These are phyloP conservation scores for Disparrhopalites patrizii DNA, from an alignment of 2,888 invertebrate genomes.

Conservation along the genomic window DNA sequence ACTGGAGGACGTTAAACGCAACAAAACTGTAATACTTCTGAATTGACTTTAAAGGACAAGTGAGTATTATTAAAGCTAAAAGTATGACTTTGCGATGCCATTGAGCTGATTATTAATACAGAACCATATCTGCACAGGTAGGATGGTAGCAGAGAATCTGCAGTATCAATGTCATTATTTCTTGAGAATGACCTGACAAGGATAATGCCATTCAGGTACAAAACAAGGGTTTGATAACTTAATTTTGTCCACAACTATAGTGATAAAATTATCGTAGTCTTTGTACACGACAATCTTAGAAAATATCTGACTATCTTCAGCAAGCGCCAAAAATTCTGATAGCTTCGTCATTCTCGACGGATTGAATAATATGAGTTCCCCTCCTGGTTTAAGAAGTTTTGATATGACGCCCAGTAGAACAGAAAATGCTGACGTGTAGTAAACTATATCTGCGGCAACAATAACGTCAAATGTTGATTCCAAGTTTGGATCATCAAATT, in stretches of 20 bases:
- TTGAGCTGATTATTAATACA: too few species aligned
- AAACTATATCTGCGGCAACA: slow-evolving; percentile 37
- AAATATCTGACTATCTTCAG: slow-evolving; percentile 12
- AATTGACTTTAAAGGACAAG: too few species aligned
- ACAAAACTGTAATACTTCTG: too few species aligned
- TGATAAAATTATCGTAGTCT: not conserved
- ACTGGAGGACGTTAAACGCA: too few species aligned
- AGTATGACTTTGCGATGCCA: too few species aligned
- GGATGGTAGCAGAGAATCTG: too few species aligned
- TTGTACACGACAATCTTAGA: not conserved
- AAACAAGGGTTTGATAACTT: not conserved
- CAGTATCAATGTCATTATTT: not conserved
- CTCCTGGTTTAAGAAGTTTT: slow-evolving; percentile 31
- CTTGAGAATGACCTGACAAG: not conserved
- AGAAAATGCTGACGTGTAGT: slow-evolving; percentile 22
- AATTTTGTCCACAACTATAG: not conserved
- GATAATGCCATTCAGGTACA: slow-evolving; percentile 7
- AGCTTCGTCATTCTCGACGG: slow-evolving; percentile 34
- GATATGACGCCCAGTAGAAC: slow-evolving; percentile 24
- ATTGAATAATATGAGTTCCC: slow-evolving; percentile 37
- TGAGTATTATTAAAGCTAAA: too few species aligned
- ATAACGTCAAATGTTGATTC: slow-evolving; percentile 31
- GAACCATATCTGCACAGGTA: too few species aligned
- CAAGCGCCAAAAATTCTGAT: slow-evolving; percentile 1
- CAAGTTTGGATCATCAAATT: slow-evolving; percentile 22